Evolutionary conservation across 2,113 vertebrate species (phyloP).

Genomic region (Antechinus flavipes): DNA sequence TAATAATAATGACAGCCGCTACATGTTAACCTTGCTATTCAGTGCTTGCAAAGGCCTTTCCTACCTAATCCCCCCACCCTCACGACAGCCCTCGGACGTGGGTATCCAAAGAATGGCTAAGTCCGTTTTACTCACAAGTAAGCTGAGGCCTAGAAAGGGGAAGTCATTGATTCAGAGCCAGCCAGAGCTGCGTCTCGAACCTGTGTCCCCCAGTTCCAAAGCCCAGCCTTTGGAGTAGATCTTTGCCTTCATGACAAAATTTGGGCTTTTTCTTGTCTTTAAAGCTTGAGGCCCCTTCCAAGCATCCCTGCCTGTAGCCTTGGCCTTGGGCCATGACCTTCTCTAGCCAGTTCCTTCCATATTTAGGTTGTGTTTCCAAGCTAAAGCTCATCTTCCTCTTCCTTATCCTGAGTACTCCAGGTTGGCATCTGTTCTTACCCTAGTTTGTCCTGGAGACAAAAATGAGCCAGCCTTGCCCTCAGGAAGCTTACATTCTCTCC

Average conservation of each 20-base stretch:
- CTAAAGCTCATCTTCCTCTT: background rate
- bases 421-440: accelerated
- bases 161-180: background rate
- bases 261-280: background rate
- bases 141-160: background rate
- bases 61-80: background rate
- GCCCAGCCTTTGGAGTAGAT: background rate
- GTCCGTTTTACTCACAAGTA: background rate
- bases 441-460: background rate
- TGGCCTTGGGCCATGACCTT: background rate
- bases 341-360: accelerated
- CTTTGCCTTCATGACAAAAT: background rate
- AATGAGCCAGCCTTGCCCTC: background rate
- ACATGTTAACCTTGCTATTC: background rate
- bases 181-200: background rate
- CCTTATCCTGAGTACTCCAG: background rate
- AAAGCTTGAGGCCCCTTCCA: background rate
- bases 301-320: background rate
- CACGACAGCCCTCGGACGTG: background rate
- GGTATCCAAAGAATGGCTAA: background rate
- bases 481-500: background rate
- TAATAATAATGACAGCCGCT: background rate
- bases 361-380: accelerated
- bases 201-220: background rate
- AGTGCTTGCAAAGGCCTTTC: background rate